Conservation (phyloP, 1,140 invertebrate genomes). For the Drosophila biarmipes region DNA sequence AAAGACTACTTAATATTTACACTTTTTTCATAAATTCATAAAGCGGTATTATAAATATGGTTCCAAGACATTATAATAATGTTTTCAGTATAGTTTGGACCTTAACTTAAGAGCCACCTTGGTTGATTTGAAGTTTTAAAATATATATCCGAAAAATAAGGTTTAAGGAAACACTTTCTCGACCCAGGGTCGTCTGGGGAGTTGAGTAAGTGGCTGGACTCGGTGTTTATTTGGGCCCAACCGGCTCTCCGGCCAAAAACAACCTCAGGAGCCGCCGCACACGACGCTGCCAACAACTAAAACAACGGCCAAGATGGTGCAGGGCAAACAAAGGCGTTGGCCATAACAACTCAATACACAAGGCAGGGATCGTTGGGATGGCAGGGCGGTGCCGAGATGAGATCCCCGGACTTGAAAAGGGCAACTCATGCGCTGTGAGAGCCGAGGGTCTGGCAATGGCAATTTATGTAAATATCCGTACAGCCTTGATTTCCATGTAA, state of each 20-base stretch:
- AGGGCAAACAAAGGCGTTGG: constrained; percentile 80
- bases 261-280: constrained; percentile 64
- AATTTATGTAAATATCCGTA: constrained; percentile 67
- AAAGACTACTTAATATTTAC: no score
- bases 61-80: no score
- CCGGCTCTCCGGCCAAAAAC: constrained; percentile 58
- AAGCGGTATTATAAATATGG: no score
- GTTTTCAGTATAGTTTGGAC: no score
- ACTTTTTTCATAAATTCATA: no score
- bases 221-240: constrained; percentile 76
- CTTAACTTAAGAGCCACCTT: no score
- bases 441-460: constrained; percentile 28
- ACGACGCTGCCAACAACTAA: constrained; percentile 57
- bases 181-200: constrained; percentile 46
- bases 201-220: constrained; percentile 32
- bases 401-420: constrained; percentile 18
- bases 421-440: not conserved
- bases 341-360: constrained; percentile 81
- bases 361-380: constrained; percentile 14
- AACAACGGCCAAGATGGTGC: constrained; percentile 35
- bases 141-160: no score
- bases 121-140: not conserved
- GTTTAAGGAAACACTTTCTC: no score
- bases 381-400: constrained; percentile 13
- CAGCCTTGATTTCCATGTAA: constrained; percentile 72